phyloP scores from a whole-genome alignment of 2,113 vertebrate species.

The Ibidorhyncha struthersii region DNA sequence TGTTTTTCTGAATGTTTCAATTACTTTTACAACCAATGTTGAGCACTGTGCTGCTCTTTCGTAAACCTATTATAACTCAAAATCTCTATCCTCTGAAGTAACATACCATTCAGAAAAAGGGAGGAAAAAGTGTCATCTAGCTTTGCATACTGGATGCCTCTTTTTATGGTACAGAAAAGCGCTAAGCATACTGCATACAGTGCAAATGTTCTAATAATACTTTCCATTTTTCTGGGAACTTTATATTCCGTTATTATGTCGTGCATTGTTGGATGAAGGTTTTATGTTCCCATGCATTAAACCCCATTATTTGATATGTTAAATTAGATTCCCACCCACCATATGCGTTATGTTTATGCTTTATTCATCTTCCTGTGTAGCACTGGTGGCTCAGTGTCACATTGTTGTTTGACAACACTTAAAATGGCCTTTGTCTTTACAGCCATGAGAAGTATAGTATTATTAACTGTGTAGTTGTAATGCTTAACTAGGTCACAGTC shows the following conservation, averaged over 20 bases:
- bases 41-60: background rate
- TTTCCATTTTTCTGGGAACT: background rate
- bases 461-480: background rate
- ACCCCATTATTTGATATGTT: background rate
- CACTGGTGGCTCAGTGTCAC: background rate
- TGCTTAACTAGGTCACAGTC: background rate
- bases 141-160: background rate
- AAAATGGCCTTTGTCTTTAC: background rate
- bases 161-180: background rate
- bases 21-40: background rate
- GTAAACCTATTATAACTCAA: background rate
- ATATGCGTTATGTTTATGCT: background rate
- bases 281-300: background rate
- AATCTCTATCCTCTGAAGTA: background rate
- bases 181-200: background rate
- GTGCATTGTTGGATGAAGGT: background rate
- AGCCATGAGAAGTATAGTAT: background rate
- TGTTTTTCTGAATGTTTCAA: background rate
- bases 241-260: background rate
- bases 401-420: accelerated
- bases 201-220: background rate
- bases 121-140: background rate
- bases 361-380: background rate
- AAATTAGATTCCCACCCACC: background rate
- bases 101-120: background rate